A percentile compares a stretch with the other conserved stretches of the same genome.
Conservation (phyloP, 2,888 invertebrate species). For the Standfussiana lucernea region DNA sequence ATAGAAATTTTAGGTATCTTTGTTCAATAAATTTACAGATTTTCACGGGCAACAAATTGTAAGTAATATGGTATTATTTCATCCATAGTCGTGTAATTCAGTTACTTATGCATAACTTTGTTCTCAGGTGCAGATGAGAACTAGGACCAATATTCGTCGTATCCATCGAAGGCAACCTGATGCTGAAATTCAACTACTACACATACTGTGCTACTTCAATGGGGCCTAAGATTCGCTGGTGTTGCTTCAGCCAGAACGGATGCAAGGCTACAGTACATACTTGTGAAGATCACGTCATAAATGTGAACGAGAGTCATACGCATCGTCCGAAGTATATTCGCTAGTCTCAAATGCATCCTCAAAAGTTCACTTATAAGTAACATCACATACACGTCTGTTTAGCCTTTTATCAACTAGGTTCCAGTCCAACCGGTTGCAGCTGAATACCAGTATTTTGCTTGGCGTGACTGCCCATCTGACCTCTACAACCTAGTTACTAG, state of each 20-base stretch:
- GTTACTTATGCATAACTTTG: neutral
- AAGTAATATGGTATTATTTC: neutral
- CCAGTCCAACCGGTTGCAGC: neutral
- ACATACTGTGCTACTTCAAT: conserved; percentile 60
- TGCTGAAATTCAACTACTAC: conserved; percentile 62
- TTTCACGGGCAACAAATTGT: no score
- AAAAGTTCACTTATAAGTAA: neutral
- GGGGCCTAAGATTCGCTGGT: conserved; percentile 61
- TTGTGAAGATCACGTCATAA: conserved; percentile 53
- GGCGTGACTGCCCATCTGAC: neutral
- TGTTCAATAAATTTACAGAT: no score
- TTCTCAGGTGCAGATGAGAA: conserved; percentile 19
- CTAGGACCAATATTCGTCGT: conserved; percentile 46
- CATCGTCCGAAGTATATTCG: conserved; percentile 52
- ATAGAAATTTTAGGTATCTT: no score
- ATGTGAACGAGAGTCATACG: conserved; percentile 36
- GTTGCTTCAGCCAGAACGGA: conserved; percentile 58
- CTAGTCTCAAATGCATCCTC: conserved; percentile 31
- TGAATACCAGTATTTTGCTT: neutral
- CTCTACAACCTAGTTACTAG: neutral
- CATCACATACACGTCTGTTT: neutral
- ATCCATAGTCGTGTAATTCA: neutral
- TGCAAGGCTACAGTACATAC: conserved; percentile 61
- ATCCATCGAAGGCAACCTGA: conserved; percentile 63
- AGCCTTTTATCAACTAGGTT: neutral